Percentiles rank a stretch among this genome's conserved stretches.
Evolutionary conservation across 2,888 invertebrate species (phyloP).

Genomic region (Oscheius sp.): DNA sequence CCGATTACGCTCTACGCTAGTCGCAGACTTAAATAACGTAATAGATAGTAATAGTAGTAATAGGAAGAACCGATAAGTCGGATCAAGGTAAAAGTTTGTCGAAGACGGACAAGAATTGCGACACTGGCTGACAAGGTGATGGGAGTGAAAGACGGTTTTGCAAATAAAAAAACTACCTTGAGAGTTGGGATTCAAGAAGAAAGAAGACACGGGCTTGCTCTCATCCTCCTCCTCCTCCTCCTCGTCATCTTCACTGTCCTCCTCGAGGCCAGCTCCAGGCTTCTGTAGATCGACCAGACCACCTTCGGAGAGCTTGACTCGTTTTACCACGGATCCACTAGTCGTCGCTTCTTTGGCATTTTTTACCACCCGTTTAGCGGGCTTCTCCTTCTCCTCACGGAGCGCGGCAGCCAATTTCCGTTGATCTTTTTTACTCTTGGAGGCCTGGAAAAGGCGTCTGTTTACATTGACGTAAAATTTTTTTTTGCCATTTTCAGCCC

Average conservation of each 20-base stretch:
- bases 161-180: not conserved
- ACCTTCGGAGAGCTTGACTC: constrained; percentile 24
- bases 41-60: too few species aligned
- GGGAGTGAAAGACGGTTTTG: too few species aligned
- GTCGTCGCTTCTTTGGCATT: not conserved
- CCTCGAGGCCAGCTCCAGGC: not conserved
- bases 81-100: too few species aligned
- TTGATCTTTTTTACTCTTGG: not conserved
- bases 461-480: too few species aligned
- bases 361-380: not conserved
- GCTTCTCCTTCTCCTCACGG: too few species aligned
- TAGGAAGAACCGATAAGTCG: too few species aligned
- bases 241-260: constrained; percentile 8
- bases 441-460: not conserved
- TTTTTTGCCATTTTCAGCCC: too few species aligned
- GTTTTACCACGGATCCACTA: constrained; percentile 9
- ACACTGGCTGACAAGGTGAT: too few species aligned
- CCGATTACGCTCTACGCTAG: too few species aligned
- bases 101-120: too few species aligned
- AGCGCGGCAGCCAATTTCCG: too few species aligned
- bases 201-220: not conserved
- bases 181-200: constrained; percentile 2
- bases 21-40: too few species aligned
- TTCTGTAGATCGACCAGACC: constrained; percentile 12
- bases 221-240: not conserved